Base-by-base conservation (phyloP, 2,888 invertebrate species). In the Ochropacha duplaris region DNA sequence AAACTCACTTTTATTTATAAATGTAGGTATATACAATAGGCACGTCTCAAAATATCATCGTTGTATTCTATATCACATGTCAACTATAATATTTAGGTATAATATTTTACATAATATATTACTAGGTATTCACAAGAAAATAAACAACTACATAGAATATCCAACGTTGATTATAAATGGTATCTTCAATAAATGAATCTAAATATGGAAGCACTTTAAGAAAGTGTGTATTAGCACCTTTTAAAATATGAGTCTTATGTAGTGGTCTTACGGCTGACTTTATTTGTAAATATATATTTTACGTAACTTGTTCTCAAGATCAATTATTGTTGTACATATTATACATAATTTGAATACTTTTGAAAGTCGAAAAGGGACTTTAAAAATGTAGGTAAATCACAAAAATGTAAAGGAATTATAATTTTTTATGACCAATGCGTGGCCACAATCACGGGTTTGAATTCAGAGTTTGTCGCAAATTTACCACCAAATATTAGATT, bases 61-160 rank as follows among this genome's bases (percentile, higher is more conserved):
- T 81, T 88, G 86, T 90, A 88, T 77, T 81, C 90, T 90, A 91
- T 91, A 91, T 91, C 91, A 91, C 91, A 91, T 84, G 83, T 84
- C 75, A 78, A 84, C 76, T 81, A 78, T 71, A 82, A 81, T 68
- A 51, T 71, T 63, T 72, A n/a, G n/a, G n/a, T n/a, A 74, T 65
- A 70, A 64, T 66, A 81, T 72, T 82, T 61, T 84, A 84, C 81
- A 80, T 74, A 36, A 82, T 78, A 80, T 81, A 83, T 77, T 79
- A 76, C 62, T 72, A 66, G 58, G 22, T 74, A 71, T 75, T 73
- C 67, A 72, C 71, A 76, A 65, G 60, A 64, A 56, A 58, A 61
- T 52, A 59, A 52, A 16, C n/a, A 36, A 36, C 59, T 63, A 61
- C 67, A 59, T 66, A 57, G 54, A 60, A 52, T 52, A 52, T 56